phyloP scores from a whole-genome alignment of 2,888 invertebrate species.

The Microctonus aethiopoides region DNA sequence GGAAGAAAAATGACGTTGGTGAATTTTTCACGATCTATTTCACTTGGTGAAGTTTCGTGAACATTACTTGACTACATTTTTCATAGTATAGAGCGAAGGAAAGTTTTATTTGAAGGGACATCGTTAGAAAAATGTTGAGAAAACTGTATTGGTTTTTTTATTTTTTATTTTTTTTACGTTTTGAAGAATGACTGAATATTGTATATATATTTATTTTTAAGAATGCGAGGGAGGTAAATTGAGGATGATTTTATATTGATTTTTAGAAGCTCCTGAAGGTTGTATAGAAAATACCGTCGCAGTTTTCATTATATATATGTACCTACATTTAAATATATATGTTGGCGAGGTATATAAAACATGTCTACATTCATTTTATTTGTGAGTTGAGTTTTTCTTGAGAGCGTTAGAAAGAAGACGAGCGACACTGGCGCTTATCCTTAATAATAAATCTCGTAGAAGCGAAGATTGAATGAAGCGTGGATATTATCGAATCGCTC shows the following conservation, averaged over 20 bases:
- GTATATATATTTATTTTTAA: no score
- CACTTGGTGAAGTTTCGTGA: neutral
- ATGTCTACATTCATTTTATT: no score
- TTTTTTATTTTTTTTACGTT: neutral
- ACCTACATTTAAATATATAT: no score
- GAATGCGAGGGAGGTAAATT: no score
- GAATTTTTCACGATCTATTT: neutral
- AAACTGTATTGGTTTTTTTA: neutral
- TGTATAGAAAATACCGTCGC: conserved; percentile 23
- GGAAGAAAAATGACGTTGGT: neutral
- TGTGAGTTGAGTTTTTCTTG: no score
- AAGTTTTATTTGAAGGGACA: neutral
- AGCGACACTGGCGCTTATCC: neutral
- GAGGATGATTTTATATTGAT: conserved; percentile 1
- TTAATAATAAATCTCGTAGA: conserved; percentile 38
- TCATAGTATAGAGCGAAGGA: no score
- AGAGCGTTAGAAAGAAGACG: no score
- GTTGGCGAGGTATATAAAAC: no score
- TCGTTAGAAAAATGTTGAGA: conserved; percentile 4
- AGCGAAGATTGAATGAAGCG: conserved; percentile 37
- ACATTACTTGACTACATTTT: neutral
- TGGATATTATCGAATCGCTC: conserved; percentile 44
- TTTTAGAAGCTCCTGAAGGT: neutral
- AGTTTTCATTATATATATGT: conserved; percentile 3
- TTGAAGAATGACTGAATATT: neutral